Conservation (phyloP, 2,113 vertebrate genomes). For the Ciconia boyciana region DNA sequence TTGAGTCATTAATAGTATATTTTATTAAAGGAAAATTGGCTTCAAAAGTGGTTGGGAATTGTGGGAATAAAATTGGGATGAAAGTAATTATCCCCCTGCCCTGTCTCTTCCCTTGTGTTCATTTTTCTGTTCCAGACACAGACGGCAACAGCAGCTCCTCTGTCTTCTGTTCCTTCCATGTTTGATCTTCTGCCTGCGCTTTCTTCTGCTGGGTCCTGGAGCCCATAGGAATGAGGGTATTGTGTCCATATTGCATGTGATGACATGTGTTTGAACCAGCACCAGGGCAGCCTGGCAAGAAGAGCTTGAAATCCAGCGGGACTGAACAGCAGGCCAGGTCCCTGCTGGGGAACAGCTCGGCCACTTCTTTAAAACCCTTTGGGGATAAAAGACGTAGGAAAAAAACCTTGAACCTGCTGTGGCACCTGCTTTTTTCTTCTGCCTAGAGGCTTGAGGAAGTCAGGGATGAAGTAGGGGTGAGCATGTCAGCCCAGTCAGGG, state of each 20-base stretch:
- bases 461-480: not conserved
- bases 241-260: slow-evolving; percentile 61
- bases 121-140: slow-evolving; percentile 65
- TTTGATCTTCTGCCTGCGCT: slow-evolving; percentile 76
- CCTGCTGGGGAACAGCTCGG: not conserved
- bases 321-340: not conserved
- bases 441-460: not conserved
- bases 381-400: not conserved
- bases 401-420: not conserved
- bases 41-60: slow-evolving; percentile 79
- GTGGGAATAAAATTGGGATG: slow-evolving; percentile 77
- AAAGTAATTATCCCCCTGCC: slow-evolving; percentile 75
- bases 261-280: slow-evolving; percentile 60
- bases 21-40: slow-evolving; percentile 82
- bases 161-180: slow-evolving; percentile 69
- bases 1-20: slow-evolving; percentile 75
- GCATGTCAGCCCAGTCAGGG: not conserved
- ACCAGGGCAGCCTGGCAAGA: not conserved
- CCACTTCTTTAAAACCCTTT: not conserved
- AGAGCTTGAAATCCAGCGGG: not conserved
- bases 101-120: slow-evolving; percentile 63
- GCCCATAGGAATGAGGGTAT: slow-evolving; percentile 62
- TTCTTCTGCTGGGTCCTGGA: slow-evolving; percentile 66
- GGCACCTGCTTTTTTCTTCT: not conserved
- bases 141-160: slow-evolving; percentile 51